Percentiles rank a stretch among this genome's conserved stretches.
Conservation (phyloP, 2,888 invertebrate species). For the Flabesymbios commensalis region DNA sequence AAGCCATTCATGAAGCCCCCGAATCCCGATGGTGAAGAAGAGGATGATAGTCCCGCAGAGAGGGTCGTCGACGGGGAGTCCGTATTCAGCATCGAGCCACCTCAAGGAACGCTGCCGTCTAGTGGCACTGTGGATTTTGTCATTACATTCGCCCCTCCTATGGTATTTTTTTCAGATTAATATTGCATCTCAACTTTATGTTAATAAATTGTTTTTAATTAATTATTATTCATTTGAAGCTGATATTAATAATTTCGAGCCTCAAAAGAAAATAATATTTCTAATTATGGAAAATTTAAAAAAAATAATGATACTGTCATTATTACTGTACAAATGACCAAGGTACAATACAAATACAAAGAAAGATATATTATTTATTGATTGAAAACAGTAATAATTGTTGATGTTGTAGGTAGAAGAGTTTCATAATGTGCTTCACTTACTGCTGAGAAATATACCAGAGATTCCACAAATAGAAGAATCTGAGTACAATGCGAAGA, state of each 20-base stretch:
- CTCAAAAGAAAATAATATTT: too few species aligned
- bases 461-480: conserved; percentile 14
- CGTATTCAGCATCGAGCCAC: conserved; percentile 56
- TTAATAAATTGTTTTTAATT: too few species aligned
- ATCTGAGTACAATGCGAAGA: not conserved
- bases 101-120: conserved; percentile 45
- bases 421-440: conserved; percentile 54
- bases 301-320: too few species aligned
- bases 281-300: too few species aligned
- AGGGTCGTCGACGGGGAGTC: conserved; percentile 52
- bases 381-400: too few species aligned
- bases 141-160: conserved; percentile 55
- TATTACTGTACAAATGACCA: too few species aligned
- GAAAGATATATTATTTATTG: too few species aligned
- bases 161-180: too few species aligned
- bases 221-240: too few species aligned
- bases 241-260: too few species aligned
- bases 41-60: conserved; percentile 22
- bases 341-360: too few species aligned
- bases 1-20: conserved; percentile 51
- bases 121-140: conserved; percentile 45
- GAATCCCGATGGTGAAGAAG: conserved; percentile 12
- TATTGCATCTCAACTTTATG: too few species aligned
- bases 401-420: conserved; percentile 45
- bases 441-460: conserved; percentile 55